Conservation (phyloP, 2,888 invertebrate species). For the Stenodema calcarata region DNA sequence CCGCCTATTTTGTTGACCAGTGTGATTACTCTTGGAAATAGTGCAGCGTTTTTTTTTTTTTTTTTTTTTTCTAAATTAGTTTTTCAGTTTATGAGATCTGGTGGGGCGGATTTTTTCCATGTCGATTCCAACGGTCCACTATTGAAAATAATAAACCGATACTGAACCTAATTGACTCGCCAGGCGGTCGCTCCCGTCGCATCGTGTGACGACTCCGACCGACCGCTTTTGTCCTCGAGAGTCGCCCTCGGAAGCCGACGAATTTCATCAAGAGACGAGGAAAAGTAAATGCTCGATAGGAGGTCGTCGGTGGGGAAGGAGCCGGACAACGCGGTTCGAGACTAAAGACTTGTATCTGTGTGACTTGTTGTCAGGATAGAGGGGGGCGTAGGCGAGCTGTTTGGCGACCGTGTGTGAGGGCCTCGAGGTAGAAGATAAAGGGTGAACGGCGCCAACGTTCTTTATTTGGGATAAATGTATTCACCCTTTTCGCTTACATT, state of each 20-base stretch:
- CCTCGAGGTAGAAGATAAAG: neutral
- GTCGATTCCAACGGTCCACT: too few relatives aligned
- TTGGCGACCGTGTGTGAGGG: neutral
- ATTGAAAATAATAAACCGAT: too few relatives aligned
- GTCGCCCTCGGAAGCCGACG: neutral
- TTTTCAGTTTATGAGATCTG: too few relatives aligned
- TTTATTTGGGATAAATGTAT: conserved; percentile 47
- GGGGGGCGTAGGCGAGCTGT: too few relatives aligned
- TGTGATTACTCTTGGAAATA: too few relatives aligned
- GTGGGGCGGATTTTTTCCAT: too few relatives aligned
- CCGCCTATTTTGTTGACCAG: too few relatives aligned
- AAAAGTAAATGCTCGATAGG: neutral
- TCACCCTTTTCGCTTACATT: conserved; percentile 46
- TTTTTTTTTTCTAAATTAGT: too few relatives aligned
- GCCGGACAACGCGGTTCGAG: neutral
- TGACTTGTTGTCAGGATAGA: too few relatives aligned
- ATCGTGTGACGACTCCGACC: neutral
- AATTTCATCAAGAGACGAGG: neutral
- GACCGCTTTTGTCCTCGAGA: neutral
- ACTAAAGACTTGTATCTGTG: neutral
- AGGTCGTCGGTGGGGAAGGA: neutral
- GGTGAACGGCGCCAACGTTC: conserved; percentile 38
- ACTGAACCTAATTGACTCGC: too few relatives aligned
- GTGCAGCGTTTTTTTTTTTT: too few relatives aligned
- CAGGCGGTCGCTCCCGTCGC: neutral